Base-by-base conservation (phyloP, 1,140 invertebrate genomes). In the Tetragonula clypearis region DNA sequence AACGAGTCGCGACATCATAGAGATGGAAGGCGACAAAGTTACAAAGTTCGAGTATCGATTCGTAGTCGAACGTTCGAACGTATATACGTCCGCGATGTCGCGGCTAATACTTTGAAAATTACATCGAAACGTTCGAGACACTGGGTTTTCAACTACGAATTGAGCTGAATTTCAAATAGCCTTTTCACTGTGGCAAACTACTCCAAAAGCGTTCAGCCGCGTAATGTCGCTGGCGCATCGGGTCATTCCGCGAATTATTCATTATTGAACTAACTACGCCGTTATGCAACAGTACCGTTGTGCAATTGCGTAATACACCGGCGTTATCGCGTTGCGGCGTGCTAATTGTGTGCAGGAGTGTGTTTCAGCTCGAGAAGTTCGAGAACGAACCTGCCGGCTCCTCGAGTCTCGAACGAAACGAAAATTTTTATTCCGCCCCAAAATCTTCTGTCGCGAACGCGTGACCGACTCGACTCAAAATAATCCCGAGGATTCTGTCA, bases 1-100 rank as follows among this genome's bases (percentile, higher is more conserved):
- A 93, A 95, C 94, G 94, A 94, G 94, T 94, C 41, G 41, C 41
- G 41, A 41, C 4, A 41, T 6, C 41, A 41, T 88, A 91, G 92
- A 93, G 92, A 92, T 92, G 89, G 91, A 93, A 90, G 92, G 92
- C 89, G 85, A 79, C 79, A 81, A 90, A 92, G 88, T 91, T 91
- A 92, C 94, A 30, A 30, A 30, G 30, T 82, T 82, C 87, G 53
- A 68, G 58, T 60, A 65, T 74, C 58, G 79, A 79, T 89, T 66
- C 78, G 79, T 86, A 88, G 86, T 82, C 87, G 86, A 82, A 84
- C 84, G 87, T 85, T 80, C 79, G 72, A 82, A 82, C 23, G 60
- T n/a, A 49, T n/a, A 49, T 5, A 41, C 3, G 8, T 49, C 6
- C 41, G 41, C 41, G 41, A 49, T 49, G 41, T 49, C 41, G 41